Base-by-base conservation (phyloP, 2,113 vertebrate species). In the Oryzias javanicus region DNA sequence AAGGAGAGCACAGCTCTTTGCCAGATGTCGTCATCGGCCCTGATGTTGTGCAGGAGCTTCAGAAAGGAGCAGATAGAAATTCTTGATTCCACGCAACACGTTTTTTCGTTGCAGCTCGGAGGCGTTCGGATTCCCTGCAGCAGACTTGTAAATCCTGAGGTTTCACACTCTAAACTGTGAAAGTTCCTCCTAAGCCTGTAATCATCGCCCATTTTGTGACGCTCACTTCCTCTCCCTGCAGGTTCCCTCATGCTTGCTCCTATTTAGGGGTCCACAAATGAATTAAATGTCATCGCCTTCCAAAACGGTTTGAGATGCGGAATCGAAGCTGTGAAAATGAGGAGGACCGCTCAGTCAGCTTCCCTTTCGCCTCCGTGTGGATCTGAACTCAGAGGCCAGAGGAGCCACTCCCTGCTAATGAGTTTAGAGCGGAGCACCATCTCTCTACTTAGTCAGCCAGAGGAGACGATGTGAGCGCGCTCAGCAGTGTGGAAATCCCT, bases 21-120 rank as follows among this genome's bases (percentile, higher is more conserved):
- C 86, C 85, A 85, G 74, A 86, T 86, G 88, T 71, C 70, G 74
- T 90, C 85, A 85, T 74, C 18, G 18, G 25, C 47, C 53, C 58
- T 27, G 60, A 61, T 64, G 70, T 72, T 60, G 56, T 40, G 55
- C 35, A 25, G 42, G 48, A 55, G 41, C 51, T 55, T 66, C 47
- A 1, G 49, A 57, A 68, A 55, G 46, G 57, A 44, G 12, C 60
- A 68, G 68, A 59, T 35, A 35, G 7, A 29, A 35, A 35, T 35
- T 2, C 10, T 8, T 14, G 0, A 22, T 6, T 27, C 22, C 16
- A 22, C 16, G 64, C 15, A 64, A 35, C 59, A 15, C 0, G 50
- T 63, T 54, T 46, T 55, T n/a, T 64, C 67, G 35, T 35, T 35
- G 35, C 35, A 35, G 8, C 35, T 35, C 3, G 8, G 10, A 35